Percentiles rank a stretch among this genome's conserved stretches.
phyloP scores from a whole-genome alignment of 2,797 vertebrate species.

The Botia kubotai region DNA sequence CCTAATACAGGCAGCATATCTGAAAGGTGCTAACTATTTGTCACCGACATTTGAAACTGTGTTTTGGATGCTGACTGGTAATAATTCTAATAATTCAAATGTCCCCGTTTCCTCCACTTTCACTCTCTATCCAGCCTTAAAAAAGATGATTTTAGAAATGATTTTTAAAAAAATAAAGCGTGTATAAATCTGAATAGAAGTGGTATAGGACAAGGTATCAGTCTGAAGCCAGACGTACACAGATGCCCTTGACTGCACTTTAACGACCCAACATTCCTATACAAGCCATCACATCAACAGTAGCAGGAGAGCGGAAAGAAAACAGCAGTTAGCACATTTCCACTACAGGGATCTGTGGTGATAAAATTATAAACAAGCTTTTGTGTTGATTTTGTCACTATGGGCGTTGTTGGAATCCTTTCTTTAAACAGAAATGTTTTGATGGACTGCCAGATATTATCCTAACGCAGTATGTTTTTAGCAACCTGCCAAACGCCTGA shows the following conservation, averaged over 20 bases:
- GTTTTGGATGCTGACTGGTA: conserved; percentile 6
- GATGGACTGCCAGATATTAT: background rate
- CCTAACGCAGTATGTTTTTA: background rate
- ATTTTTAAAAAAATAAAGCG: background rate
- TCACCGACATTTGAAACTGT: background rate
- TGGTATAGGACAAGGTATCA: background rate
- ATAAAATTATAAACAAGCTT: background rate
- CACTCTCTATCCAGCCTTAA: background rate
- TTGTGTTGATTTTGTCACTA: conserved; percentile 2
- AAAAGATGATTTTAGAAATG: too few relatives aligned
- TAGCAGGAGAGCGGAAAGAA: background rate
- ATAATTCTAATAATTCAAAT: background rate
- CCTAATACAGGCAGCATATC: background rate
- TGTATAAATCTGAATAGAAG: background rate
- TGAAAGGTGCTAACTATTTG: background rate
- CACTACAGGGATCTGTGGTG: conserved; percentile 12
- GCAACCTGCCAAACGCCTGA: background rate
- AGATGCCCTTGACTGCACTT: background rate
- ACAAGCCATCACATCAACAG: conserved; percentile 12
- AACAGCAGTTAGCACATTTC: conserved; percentile 6
- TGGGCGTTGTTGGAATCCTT: background rate
- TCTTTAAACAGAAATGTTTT: background rate
- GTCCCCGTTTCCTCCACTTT: background rate
- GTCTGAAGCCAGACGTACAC: background rate
- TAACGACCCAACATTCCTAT: background rate